A percentile compares a stretch with the other conserved stretches of the same genome.
phyloP scores from a whole-genome alignment of 2,113 vertebrate species.

The Gambusia holbrooki region DNA sequence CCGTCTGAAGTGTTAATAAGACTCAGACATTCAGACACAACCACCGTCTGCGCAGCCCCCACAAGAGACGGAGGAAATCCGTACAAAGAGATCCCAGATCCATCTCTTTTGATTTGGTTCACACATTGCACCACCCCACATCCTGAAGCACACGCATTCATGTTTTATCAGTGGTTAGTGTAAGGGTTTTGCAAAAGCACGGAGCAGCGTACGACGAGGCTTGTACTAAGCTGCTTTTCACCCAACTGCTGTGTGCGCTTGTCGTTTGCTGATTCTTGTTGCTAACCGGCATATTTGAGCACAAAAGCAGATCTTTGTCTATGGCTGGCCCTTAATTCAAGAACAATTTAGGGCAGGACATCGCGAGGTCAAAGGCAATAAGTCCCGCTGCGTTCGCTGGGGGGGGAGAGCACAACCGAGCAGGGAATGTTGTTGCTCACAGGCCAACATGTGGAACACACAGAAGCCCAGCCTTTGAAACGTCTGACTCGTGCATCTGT shows the following conservation, averaged over 20 bases:
- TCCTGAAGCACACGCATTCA: slow-evolving; percentile 21
- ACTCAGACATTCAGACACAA: slow-evolving; percentile 46
- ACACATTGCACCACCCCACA: slow-evolving; percentile 13
- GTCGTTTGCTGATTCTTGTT: slow-evolving; percentile 57
- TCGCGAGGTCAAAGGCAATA: slow-evolving; percentile 77
- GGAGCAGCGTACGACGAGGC: slow-evolving; percentile 42
- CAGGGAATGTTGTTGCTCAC: slow-evolving; percentile 62
- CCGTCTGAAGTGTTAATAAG: slow-evolving; percentile 56
- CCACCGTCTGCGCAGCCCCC: slow-evolving; percentile 30
- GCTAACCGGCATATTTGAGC: slow-evolving; percentile 26
- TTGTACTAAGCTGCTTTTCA: slow-evolving; percentile 63
- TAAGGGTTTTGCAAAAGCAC: slow-evolving; percentile 28
- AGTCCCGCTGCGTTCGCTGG: slow-evolving; percentile 54
- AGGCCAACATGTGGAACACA: slow-evolving; percentile 31
- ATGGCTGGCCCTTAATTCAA: slow-evolving; percentile 63
- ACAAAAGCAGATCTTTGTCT: not conserved
- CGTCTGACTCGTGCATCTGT: slow-evolving; percentile 66
- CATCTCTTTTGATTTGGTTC: slow-evolving; percentile 64
- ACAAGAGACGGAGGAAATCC: slow-evolving; percentile 50
- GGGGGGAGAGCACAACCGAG: slow-evolving; percentile 57
- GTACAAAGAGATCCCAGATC: slow-evolving; percentile 54
- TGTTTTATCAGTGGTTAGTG: slow-evolving; percentile 17
- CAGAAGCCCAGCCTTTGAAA: slow-evolving; percentile 43
- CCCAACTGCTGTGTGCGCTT: slow-evolving; percentile 76
- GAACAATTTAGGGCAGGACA: slow-evolving; percentile 71